Evolutionary conservation across 2,113 vertebrate genomes (phyloP).

Genomic region (Passerina amoena): DNA sequence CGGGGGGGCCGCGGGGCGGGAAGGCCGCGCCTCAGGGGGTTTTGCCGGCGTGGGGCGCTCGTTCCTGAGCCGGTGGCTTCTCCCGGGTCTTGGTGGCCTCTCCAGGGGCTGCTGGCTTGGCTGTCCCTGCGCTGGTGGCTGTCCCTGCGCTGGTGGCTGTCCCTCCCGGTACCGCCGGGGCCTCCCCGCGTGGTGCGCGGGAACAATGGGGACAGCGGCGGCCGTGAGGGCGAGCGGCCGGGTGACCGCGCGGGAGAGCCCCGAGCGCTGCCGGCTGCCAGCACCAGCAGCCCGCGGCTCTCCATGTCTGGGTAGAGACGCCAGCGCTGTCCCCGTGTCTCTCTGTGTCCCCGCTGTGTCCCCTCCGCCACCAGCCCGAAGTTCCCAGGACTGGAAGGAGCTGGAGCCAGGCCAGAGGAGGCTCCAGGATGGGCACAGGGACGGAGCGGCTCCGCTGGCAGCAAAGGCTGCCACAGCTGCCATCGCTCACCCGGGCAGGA

Average conservation of each 20-base stretch:
- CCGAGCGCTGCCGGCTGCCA: too few species aligned
- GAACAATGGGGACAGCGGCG: not conserved
- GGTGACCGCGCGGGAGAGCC: not conserved
- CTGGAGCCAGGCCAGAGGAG: not conserved
- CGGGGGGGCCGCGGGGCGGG: too few species aligned
- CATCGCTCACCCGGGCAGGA: not conserved
- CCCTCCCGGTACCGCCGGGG: not conserved
- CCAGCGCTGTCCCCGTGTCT: not conserved
- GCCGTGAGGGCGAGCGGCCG: not conserved
- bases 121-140: too few species aligned
- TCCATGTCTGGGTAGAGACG: accelerated
- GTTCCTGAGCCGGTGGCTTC: too few species aligned
- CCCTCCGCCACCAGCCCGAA: too few species aligned
- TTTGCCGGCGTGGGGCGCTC: too few species aligned
- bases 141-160: not conserved
- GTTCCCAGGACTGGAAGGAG: too few species aligned
- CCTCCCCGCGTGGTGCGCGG: not conserved
- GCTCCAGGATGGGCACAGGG: not conserved
- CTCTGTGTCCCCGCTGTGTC: accelerated
- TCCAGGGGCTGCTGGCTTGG: too few species aligned
- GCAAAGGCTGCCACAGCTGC: too few species aligned
- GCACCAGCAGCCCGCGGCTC: not conserved
- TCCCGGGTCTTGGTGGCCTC: too few species aligned
- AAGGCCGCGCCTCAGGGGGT: too few species aligned
- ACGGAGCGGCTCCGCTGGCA: not conserved